Percentiles rank a stretch among this genome's conserved stretches.
Evolutionary conservation across 2,888 invertebrate genomes (phyloP).

Genomic region (Andricus curvator): DNA sequence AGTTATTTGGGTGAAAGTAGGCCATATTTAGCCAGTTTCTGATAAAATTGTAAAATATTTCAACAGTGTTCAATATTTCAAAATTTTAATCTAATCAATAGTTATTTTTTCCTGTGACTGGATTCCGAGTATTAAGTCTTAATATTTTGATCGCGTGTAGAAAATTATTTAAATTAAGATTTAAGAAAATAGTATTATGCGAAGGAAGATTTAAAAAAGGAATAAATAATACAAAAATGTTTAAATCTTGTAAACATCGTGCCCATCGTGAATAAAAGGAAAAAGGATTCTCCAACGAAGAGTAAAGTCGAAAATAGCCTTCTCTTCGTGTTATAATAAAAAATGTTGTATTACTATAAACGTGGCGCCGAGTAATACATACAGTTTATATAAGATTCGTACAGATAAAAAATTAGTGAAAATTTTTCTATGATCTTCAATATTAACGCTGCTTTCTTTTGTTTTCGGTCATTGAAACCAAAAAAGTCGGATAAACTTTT

Average conservation of each 20-base stretch:
- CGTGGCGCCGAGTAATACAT: conserved; percentile 64
- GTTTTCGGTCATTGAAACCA: conserved; percentile 31
- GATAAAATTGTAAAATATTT: conserved; percentile 18
- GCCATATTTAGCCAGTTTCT: background rate
- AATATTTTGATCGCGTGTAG: conserved; percentile 28
- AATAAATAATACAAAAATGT: conserved; percentile 44
- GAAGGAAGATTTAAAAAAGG: background rate
- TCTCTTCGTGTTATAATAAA: conserved; percentile 63
- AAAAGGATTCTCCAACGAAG: conserved; percentile 22
- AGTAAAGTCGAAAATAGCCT: conserved; percentile 39
- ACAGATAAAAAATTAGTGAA: conserved; percentile 49
- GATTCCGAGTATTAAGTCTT: conserved; percentile 6
- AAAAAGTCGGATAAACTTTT: conserved; percentile 13
- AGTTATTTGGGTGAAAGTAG: conserved; percentile 14
- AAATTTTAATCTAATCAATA: background rate
- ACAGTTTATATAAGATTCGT: conserved; percentile 60
- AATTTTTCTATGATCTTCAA: conserved; percentile 15
- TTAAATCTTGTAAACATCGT: conserved; percentile 34
- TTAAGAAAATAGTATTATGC: background rate
- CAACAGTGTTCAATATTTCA: background rate
- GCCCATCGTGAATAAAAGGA: conserved; percentile 42
- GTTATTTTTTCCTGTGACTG: background rate
- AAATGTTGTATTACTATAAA: conserved; percentile 67
- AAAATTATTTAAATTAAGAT: background rate
- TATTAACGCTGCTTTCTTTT: conserved; percentile 7